Conservation (phyloP, 1,140 invertebrate species). For the Amyelois transitella region DNA sequence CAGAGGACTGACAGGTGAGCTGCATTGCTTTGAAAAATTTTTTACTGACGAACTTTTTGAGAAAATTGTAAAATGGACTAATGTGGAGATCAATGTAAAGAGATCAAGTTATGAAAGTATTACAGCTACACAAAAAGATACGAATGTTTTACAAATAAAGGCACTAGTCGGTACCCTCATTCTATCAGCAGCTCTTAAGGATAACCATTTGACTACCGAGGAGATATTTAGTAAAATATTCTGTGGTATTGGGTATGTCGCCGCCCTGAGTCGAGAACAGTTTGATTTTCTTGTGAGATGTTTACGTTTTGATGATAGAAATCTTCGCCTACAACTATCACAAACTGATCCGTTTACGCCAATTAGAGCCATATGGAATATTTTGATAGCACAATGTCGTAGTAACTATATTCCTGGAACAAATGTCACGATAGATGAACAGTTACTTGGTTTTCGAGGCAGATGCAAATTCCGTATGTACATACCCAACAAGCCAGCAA, state of each 20-base stretch:
- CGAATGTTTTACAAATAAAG: background rate
- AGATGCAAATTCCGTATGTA: constrained; percentile 39
- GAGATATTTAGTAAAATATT: background rate
- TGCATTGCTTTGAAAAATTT: constrained; percentile 3
- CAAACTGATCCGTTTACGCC: background rate
- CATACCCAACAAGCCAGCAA: constrained; percentile 42
- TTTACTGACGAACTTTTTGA: background rate
- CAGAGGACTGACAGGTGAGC: constrained; percentile 14
- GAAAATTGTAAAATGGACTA: constrained; percentile 4
- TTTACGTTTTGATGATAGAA: constrained; percentile 9
- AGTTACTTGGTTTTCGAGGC: constrained; percentile 36
- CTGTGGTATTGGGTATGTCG: background rate
- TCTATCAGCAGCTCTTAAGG: constrained; percentile 6
- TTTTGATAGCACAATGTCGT: background rate
- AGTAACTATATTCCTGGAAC: background rate
- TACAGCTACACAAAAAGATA: background rate
- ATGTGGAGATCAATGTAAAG: background rate
- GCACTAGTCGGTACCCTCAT: constrained; percentile 4
- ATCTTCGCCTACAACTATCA: background rate
- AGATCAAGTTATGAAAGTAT: too few relatives aligned
- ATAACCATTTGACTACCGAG: constrained; percentile 2
- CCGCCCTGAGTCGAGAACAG: constrained; percentile 6
- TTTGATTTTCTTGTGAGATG: constrained; percentile 14
- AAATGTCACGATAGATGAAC: constrained; percentile 41
- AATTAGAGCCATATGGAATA: background rate